Evolutionary conservation across 2,797 vertebrate species (phyloP), one percentile per base, ranked within the genome.

Genomic region (Basileuterus tristriatus): DNA sequence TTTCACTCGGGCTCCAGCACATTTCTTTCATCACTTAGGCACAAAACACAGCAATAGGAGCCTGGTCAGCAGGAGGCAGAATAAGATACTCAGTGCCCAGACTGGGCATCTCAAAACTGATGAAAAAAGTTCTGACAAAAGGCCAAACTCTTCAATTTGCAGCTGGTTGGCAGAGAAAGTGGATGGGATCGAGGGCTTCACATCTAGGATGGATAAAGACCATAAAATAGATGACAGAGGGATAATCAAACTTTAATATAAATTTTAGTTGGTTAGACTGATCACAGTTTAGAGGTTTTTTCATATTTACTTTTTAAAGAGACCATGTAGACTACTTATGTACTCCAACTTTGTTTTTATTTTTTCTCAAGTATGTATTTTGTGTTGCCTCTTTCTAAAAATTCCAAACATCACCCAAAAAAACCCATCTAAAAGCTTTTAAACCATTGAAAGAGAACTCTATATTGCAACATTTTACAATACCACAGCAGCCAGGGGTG

Each of bases 361-460:
- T 93, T 77, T 20, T 24, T 92, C 36, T 80, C 36, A 69, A 50
- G 50, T 53, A 70, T 2, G 9, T 46, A 19, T 72, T 59, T 89
- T 72, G 2, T 70, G 9, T 36, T 91, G n/a, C 8, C 17, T 76
- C 30, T 70, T 82, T 56, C 34, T 87, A 56, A 84, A 90, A 89
- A 76, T 53, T 74, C 20, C 12, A 82, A 63, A 15, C 16, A 56
- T n/a, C 7, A 50, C 8, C 3, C 14, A 65, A 81, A 10, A 22
- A 36, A 37, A 36, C 0, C 9, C 21, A 72, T 3, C 11, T 26
- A 75, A 70, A 41, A 15, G 0, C 1, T 11, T 50, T 19, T 21
- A 60, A 75, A 44, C 20, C 24, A 24, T 8, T 65, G 39, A 88
- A 87, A 86, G 32, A 59, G 17, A 76, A 50, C 16, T 67, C 16